These are phyloP conservation scores for Chymomyza amoena DNA, from an alignment of 2,888 invertebrate genomes.

Conservation along the genomic window DNA sequence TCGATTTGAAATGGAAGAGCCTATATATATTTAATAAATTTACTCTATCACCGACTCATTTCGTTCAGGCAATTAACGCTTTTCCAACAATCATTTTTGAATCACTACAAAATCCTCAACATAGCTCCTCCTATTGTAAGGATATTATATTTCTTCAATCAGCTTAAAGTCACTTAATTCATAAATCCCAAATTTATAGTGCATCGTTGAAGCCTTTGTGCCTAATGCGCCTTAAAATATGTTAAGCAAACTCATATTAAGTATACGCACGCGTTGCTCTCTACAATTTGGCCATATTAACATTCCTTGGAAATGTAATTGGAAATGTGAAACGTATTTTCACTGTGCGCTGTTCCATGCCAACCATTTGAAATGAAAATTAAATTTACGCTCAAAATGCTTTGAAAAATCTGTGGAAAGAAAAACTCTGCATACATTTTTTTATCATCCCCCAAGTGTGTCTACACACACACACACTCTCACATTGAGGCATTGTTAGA, in stretches of 20 bases:
- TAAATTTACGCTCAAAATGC: slow-evolving; percentile 31
- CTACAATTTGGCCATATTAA: not conserved
- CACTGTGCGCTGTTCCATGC: slow-evolving; percentile 16
- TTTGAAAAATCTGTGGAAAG: not conserved
- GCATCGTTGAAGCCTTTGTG: not conserved
- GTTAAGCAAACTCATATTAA: not conserved
- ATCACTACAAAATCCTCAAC: no score
- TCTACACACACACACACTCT: not conserved
- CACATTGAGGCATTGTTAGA: slow-evolving; percentile 7
- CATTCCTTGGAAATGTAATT: slow-evolving; percentile 50
- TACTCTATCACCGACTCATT: no score
- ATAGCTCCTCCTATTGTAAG: no score
- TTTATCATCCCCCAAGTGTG: not conserved
- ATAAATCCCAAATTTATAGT: not conserved
- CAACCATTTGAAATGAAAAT: slow-evolving; percentile 23
- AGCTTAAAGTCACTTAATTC: no score
- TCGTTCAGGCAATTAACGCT: no score
- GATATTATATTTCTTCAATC: no score
- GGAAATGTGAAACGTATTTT: slow-evolving; percentile 55
- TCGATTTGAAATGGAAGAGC: no score
- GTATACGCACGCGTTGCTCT: not conserved
- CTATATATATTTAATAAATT: no score
- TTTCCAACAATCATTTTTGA: no score
- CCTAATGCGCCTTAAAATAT: not conserved
- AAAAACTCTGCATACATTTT: not conserved